Conservation (phyloP, 2,113 vertebrate genomes). For the Paradisaea rubra region DNA sequence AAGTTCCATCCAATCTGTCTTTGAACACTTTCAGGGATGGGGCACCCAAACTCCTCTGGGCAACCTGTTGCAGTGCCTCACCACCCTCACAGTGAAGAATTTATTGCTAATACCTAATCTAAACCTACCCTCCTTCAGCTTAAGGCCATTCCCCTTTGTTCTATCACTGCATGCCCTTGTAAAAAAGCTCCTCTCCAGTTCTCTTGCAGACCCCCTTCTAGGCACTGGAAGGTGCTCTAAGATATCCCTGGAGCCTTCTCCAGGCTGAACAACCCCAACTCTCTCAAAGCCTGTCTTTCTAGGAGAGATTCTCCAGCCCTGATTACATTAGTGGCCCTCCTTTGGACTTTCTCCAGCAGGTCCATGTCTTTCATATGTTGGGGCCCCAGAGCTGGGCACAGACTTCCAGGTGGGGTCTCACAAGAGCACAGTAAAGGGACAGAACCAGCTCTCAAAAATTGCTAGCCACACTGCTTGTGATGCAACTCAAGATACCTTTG, state of each 20-base stretch:
- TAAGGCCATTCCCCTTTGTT: neutral
- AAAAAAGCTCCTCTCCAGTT: neutral
- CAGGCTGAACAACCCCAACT: neutral
- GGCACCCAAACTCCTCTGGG: neutral
- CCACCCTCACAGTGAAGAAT: neutral
- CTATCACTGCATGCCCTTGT: too few relatives aligned
- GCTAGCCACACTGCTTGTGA: neutral
- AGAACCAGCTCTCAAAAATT: neutral
- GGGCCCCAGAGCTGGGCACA: neutral
- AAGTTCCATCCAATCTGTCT: neutral
- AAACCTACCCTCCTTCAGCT: neutral
- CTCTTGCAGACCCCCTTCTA: neutral
- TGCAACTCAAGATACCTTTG: neutral
- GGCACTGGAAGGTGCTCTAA: neutral
- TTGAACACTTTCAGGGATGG: neutral
- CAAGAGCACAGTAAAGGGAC: rapidly evolving
- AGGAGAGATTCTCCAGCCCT: neutral
- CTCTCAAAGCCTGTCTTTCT: neutral
- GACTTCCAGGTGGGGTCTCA: neutral
- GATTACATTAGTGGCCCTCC: neutral
- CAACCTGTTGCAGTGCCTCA: neutral
- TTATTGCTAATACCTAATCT: neutral
- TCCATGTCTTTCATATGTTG: neutral
- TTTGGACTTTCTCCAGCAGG: neutral
- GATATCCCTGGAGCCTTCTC: neutral